Evolutionary conservation across 2,888 invertebrate species (phyloP), one percentile per base, ranked within the genome.

Genomic region (Ormia ochracea): DNA sequence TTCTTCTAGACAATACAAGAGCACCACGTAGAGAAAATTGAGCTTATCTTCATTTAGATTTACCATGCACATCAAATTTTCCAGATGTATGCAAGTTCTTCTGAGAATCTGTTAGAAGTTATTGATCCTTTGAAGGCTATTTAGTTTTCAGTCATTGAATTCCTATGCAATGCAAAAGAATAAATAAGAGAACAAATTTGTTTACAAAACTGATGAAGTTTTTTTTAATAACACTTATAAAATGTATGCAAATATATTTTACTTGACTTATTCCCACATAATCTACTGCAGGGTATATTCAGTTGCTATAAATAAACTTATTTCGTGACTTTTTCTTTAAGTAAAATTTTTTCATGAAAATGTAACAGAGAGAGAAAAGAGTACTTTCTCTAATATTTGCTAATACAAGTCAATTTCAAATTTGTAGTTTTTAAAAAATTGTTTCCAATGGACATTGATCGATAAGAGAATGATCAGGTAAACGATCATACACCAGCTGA

Each of bases 171-270:
- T 52, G 59, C 26, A 61, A 45, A 61, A n/a, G 41, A 70, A 58
- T 59, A 59, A 65, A 72, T 66, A 77, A 68, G 12, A 66, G 41
- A 65, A 69, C n/a, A 76, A 78, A 79, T 81, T 79, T 81, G 79
- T 81, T 81, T 81, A 66, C 41, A 33, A 66, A 58, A 73, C 65
- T 73, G 76, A 73, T 73, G 79, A 68, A 79, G 79, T 79, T 81
- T 81, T 81, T 76, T 79, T n/a, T n/a, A n/a, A n/a, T 79, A 76
- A 81, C 76, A 79, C 69, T 66, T 73, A 73, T 59, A 10, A 38
- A 21, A 48, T n/a, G 19, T 12, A 69, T 33, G 21, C 21, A 45
- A 38, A 21, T 48, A 14, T 23, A 59, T 61, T 61, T 41, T 48
- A 52, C 38, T 61, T 52, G 43, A 73, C 14, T 26, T 41, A 38